Evolutionary conservation across 2,888 invertebrate genomes (phyloP).

Genomic region (Netelia melanura): DNA sequence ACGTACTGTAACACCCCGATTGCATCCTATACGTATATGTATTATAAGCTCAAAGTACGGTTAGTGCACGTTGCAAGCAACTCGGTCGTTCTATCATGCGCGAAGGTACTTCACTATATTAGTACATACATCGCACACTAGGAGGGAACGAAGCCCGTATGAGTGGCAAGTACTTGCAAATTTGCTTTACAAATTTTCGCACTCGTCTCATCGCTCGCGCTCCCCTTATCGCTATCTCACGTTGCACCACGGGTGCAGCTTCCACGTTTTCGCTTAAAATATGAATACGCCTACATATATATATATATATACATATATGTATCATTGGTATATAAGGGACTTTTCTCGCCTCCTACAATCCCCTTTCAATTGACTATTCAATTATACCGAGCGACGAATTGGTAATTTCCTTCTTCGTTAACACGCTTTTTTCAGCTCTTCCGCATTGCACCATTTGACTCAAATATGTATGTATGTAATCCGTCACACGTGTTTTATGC

Average conservation of each 20-base stretch:
- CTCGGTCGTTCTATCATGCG: neutral
- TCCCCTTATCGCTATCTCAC: neutral
- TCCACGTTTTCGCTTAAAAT: slow-evolving; percentile 30
- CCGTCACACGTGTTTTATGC: slow-evolving; percentile 22
- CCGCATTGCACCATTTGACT: slow-evolving; percentile 41
- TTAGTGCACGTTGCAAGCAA: slow-evolving; percentile 47
- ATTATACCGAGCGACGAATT: slow-evolving; percentile 66
- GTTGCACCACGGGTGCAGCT: slow-evolving; percentile 6
- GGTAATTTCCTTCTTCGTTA: slow-evolving; percentile 68
- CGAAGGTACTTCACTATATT: slow-evolving; percentile 49
- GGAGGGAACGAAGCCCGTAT: slow-evolving; percentile 37
- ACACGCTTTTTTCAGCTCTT: slow-evolving; percentile 42
- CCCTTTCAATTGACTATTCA: slow-evolving; percentile 65
- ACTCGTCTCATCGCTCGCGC: slow-evolving; percentile 39
- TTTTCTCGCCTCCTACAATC: slow-evolving; percentile 60
- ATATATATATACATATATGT: slow-evolving; percentile 22
- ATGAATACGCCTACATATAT: slow-evolving; percentile 6
- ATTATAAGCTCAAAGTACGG: slow-evolving; percentile 34
- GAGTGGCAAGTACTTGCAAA: slow-evolving; percentile 64
- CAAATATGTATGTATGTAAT: neutral
- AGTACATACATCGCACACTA: slow-evolving; percentile 26
- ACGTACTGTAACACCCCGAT: slow-evolving; percentile 18
- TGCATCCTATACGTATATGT: slow-evolving; percentile 16
- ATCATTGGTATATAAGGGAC: slow-evolving; percentile 16
- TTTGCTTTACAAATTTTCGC: slow-evolving; percentile 68